These are phyloP conservation scores for Girardinichthys multiradiatus DNA, from an alignment of 2,113 vertebrate species.

Conservation along the genomic window DNA sequence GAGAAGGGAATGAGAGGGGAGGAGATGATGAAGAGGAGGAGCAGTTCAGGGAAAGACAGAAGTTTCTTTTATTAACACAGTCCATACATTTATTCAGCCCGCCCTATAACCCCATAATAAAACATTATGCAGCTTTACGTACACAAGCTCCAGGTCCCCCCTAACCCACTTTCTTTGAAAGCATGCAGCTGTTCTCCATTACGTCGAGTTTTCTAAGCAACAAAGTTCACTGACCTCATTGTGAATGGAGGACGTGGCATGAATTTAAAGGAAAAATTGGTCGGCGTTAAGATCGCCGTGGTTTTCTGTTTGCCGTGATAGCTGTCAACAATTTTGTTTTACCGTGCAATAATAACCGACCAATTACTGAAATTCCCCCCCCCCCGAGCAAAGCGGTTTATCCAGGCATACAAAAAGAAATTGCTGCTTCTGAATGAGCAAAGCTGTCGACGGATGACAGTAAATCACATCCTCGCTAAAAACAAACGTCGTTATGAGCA, in stretches of 20 bases:
- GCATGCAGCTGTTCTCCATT: constrained; percentile 32
- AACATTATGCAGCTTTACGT: constrained; percentile 59
- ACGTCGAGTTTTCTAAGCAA: constrained; percentile 18
- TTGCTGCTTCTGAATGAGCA: constrained; percentile 42
- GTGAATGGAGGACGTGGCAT: constrained; percentile 12
- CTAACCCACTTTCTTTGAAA: constrained; percentile 33
- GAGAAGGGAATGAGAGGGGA: constrained; percentile 47
- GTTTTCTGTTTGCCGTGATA: not conserved
- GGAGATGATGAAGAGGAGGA: constrained; percentile 8
- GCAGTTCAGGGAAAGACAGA: constrained; percentile 39
- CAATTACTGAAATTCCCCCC: not conserved
- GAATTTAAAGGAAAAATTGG: not conserved
- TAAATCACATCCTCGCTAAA: constrained; percentile 19
- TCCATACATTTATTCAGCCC: constrained; percentile 54
- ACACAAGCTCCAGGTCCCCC: constrained; percentile 40
- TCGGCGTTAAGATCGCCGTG: constrained; percentile 3
- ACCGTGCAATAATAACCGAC: not conserved
- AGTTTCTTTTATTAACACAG: constrained; percentile 56
- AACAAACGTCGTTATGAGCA: constrained; percentile 30
- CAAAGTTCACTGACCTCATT: not conserved
- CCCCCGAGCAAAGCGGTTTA: constrained; percentile 11
- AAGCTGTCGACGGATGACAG: constrained; percentile 29
- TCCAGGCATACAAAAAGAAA: constrained; percentile 20
- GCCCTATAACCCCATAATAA: constrained; percentile 57
- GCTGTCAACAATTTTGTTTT: constrained; percentile 39